Evolutionary conservation across 2,113 vertebrate genomes (phyloP), one percentile per base, ranked within the genome.

Genomic region (Oncorhynchus mykiss): DNA sequence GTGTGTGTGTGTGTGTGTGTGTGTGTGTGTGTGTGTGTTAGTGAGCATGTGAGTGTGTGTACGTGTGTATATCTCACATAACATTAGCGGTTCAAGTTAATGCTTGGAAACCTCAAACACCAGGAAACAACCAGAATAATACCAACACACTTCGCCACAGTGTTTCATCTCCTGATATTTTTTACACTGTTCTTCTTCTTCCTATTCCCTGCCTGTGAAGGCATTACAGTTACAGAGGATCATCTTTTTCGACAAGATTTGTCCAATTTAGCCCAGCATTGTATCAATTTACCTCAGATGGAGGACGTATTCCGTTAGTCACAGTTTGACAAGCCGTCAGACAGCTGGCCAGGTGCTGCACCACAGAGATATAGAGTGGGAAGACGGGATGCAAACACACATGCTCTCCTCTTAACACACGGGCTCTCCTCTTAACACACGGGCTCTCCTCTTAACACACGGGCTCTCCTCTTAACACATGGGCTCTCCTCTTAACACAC

Each of bases 281-380:
- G 65, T 81, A 83, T 88, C 71, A 76, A 78, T 89, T 82, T 83
- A 76, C 62, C 73, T 12, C 59, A 59, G 78, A 83, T 71, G 76
- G 59, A 20, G n/a, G 59, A 62, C 77, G 71, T 4, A 14, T n/a
- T 16, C n/a, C 18, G 11, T 51, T 54, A 59, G 66, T 77, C 66
- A 78, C 59, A 80, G 65, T 65, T 70, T 79, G 64, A 79, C 74
- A 54, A 71, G 79, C 74, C 24, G 64, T 75, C 73, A 48, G 71
- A 78, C 77, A 76, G 31, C 67, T 64, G 45, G n/a, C 79, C 74
- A 85, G 80, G 79, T 83, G 24, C 24, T 66, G 69, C 25, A 54
- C 51, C 51, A 54, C 39, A 57, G 60, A 66, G 65, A 57, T 73
- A 62, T 49, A 70, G 34, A 22, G 14, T 39, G 11, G 66, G 45